Evolutionary conservation across 1,140 invertebrate genomes (phyloP).

Genomic region (Zaprionus africanus): DNA sequence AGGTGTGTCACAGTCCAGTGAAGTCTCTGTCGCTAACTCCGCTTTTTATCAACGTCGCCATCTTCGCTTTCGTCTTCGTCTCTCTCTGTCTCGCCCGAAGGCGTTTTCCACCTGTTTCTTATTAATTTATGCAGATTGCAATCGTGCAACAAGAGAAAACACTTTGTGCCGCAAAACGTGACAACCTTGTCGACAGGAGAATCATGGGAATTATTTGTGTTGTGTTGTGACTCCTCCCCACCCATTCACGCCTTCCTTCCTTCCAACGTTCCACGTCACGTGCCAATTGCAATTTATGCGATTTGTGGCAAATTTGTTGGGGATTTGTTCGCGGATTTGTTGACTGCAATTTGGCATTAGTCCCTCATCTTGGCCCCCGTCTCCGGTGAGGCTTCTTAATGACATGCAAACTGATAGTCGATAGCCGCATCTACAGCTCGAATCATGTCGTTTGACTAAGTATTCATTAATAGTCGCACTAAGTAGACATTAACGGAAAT

Average conservation of each 20-base stretch:
- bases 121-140: slow-evolving; percentile 61
- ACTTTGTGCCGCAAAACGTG: slow-evolving; percentile 56
- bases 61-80: not conserved
- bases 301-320: slow-evolving; percentile 12
- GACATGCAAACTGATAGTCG: slow-evolving; percentile 18
- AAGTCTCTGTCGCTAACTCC: not conserved
- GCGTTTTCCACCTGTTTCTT: slow-evolving; percentile 31
- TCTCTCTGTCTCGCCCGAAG: not conserved
- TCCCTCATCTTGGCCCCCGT: not conserved
- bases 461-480: slow-evolving; percentile 17
- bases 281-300: slow-evolving; percentile 31
- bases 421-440: slow-evolving; percentile 1
- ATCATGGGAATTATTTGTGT: slow-evolving; percentile 34
- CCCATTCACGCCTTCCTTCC: not conserved
- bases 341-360: slow-evolving; percentile 27
- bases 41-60: not conserved
- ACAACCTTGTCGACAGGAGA: slow-evolving; percentile 47
- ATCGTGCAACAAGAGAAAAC: slow-evolving; percentile 58
- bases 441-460: slow-evolving; percentile 6
- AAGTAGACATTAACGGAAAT: slow-evolving; percentile 20
- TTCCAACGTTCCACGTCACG: slow-evolving; percentile 14
- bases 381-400: slow-evolving; percentile 8
- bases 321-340: slow-evolving; percentile 8
- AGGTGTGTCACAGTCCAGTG: slow-evolving; percentile 11
- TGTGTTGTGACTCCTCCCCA: not conserved